Evolutionary conservation across 1,140 invertebrate species (phyloP).

Genomic region (Harpegnathos saltator): DNA sequence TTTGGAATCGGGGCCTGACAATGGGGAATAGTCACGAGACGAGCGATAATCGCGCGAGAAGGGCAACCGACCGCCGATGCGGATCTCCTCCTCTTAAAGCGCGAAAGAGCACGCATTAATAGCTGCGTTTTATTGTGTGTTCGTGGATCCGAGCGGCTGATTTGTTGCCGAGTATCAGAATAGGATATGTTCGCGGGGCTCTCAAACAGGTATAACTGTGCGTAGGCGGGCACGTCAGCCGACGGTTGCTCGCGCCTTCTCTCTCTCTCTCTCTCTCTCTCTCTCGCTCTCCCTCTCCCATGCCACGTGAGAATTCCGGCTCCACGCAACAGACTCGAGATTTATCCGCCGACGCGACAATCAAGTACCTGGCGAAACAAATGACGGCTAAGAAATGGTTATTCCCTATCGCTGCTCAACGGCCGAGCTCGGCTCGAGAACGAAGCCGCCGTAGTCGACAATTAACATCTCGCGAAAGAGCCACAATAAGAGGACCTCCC

Average conservation of each 20-base stretch:
- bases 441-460: too few relatives aligned
- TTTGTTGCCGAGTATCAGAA: conserved; percentile 67
- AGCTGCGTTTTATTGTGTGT: conserved; percentile 64
- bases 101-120: conserved; percentile 63
- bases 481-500: too few relatives aligned
- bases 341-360: conserved; percentile 26
- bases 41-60: conserved; percentile 10
- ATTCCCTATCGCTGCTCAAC: too few relatives aligned
- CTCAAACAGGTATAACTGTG: conserved; percentile 66
- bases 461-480: too few relatives aligned
- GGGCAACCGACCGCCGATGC: neutral
- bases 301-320: conserved; percentile 70
- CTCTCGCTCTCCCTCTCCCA: conserved; percentile 55
- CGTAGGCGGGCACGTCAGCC: conserved; percentile 70
- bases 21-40: conserved; percentile 32
- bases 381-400: neutral
- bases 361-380: conserved; percentile 44
- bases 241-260: conserved; percentile 60
- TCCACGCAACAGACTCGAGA: conserved; percentile 63
- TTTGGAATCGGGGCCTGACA: conserved; percentile 28
- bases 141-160: conserved; percentile 62
- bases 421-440: too few relatives aligned
- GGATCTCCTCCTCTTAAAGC: conserved; percentile 41
- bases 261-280: conserved; percentile 8
- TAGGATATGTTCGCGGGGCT: conserved; percentile 60